Base-by-base conservation (phyloP, 2,113 vertebrate species). In the Dromas ardeola region DNA sequence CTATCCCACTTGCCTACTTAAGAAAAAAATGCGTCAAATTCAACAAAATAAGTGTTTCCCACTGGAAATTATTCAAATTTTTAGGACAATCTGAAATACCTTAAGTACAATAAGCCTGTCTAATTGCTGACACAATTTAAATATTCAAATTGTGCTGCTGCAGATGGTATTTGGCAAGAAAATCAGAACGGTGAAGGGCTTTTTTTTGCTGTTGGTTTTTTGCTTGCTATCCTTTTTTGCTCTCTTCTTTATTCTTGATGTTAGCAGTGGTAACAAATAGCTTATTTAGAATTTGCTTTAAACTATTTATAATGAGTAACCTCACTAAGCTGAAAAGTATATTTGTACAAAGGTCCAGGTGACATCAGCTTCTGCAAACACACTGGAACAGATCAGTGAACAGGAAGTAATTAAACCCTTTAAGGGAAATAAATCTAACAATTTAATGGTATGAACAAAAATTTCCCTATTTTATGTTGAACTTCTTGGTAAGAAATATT, bases 301-400 rank as follows among this genome's bases (percentile, higher is more conserved):
- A 94, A 90, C 62, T 96, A 32, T 93, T 97, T 91, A 82, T 93
- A 80, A 91, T 78, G 81, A 92, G 47, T 73, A 92, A 95, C 66
- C 27, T 92, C 47, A 32, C 88, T 92, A 90, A 96, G 91, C 81
- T 90, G 94, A 94, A 96, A 96, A 91, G 89, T 97, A 96, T 96
- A 97, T 96, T 95, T 93, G 78, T 90, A 70, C 70, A 82, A 77
- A 80, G 78, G 53, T 91, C 62, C 86, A 93, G 91, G 95, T 97
- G 94, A 94, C 91, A 95, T 96, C 91, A 97, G 86, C 91, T 96
- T 94, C 93, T 95, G 81, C 84, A 96, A 95, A 91, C 93, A 93
- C 87, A 78, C 55, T 83, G 81, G 55, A 96, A 90, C 71, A 93
- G 74, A 95, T 62, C 93, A 95, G 89, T 80, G 94, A 93, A 95